Evolutionary conservation across 2,113 vertebrate species (phyloP).

Genomic region (Eonycteris spelaea): DNA sequence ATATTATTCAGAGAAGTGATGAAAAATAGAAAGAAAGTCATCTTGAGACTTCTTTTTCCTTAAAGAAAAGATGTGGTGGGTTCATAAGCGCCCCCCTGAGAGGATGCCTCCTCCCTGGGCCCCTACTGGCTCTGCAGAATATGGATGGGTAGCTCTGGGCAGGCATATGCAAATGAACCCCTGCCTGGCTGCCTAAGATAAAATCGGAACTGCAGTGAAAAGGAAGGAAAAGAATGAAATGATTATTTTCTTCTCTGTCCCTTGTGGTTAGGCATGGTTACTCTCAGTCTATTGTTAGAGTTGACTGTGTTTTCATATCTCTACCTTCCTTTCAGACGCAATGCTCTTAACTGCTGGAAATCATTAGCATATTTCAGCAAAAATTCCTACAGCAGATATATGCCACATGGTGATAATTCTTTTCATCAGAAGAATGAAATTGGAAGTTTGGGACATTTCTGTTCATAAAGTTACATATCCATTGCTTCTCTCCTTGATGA

Average conservation of each 20-base stretch:
- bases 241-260: background rate
- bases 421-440: background rate
- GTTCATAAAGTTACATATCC: background rate
- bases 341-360: background rate
- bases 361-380: background rate
- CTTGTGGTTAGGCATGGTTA: background rate
- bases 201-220: background rate
- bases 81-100: background rate
- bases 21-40: background rate
- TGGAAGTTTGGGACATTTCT: background rate
- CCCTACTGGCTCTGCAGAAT: background rate
- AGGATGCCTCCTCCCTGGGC: background rate
- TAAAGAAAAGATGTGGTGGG: background rate
- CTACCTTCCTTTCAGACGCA: slow-evolving; percentile 7
- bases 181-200: background rate
- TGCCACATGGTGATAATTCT: background rate
- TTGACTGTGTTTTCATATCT: background rate
- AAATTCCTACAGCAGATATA: background rate
- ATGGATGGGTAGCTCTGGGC: background rate
- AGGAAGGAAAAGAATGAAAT: background rate
- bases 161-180: background rate
- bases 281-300: background rate
- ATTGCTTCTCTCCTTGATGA: background rate
- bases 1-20: background rate
- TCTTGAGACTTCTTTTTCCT: background rate